Evolutionary conservation across 2,113 vertebrate genomes (phyloP).

Genomic region (Odobenus rosmarus): DNA sequence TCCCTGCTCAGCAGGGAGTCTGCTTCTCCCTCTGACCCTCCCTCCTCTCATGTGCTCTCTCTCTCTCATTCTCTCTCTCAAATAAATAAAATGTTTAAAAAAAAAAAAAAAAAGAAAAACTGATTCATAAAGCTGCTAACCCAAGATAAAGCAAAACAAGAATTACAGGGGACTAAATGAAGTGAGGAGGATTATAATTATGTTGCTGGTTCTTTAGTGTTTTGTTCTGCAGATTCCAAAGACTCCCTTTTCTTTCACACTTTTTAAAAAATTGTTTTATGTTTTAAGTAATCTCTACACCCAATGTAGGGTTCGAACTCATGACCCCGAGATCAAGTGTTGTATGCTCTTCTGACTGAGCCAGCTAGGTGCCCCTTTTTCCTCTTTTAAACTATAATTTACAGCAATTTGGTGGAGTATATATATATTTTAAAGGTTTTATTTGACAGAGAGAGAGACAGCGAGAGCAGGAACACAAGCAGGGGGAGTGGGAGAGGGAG

Average conservation of each 20-base stretch:
- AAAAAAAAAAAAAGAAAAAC: no score
- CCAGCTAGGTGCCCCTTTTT: background rate
- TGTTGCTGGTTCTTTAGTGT: background rate
- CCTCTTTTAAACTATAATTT: background rate
- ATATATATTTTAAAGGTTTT: no score
- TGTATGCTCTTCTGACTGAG: background rate
- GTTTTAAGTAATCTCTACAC: background rate
- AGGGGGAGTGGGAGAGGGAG: no score
- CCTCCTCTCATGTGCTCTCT: no score
- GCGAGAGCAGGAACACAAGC: no score
- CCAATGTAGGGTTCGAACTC: background rate
- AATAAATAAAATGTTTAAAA: no score
- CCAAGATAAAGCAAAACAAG: background rate
- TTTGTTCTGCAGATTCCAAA: background rate
- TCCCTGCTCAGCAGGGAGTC: no score
- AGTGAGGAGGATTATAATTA: background rate
- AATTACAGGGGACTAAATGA: background rate
- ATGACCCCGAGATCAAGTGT: background rate
- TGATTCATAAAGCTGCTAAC: background rate
- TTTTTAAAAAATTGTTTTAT: background rate
- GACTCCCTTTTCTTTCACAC: background rate
- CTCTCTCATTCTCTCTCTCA: no score
- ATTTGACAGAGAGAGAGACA: no score
- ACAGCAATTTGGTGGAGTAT: background rate
- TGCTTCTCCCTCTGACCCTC: no score